Conservation (phyloP, 2,888 invertebrate genomes). For the Platyscelio sp. region DNA sequence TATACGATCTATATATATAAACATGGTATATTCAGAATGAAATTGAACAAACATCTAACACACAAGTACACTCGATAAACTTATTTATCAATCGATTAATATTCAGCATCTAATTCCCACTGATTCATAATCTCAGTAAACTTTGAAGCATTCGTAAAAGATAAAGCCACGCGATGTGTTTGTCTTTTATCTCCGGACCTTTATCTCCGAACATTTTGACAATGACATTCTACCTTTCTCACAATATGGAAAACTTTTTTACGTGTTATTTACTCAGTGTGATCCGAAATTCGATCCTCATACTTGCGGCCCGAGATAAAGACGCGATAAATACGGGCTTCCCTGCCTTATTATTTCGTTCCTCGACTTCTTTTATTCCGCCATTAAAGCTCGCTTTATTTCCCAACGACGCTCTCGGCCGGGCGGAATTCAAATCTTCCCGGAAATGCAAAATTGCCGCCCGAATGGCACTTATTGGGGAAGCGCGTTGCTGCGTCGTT, state of each 20-base stretch:
- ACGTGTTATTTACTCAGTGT: not conserved
- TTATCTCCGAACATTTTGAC: conserved; percentile 28
- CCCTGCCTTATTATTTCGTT: too few species aligned
- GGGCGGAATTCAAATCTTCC: conserved; percentile 42
- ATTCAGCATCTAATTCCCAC: conserved; percentile 15
- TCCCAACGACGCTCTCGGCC: not conserved
- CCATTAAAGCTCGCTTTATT: not conserved
- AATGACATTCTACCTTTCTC: conserved; percentile 21
- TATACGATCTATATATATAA: too few species aligned
- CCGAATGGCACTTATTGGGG: conserved; percentile 27
- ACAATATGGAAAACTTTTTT: conserved; percentile 45
- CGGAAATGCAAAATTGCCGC: conserved; percentile 45
- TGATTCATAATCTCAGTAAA: conserved; percentile 29
- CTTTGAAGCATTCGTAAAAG: conserved; percentile 16
- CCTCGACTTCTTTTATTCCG: too few species aligned
- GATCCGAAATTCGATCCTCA: too few species aligned
- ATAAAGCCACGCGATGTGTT: conserved; percentile 18
- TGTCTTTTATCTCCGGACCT: conserved; percentile 27
- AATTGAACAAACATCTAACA: too few species aligned
- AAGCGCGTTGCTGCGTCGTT: not conserved
- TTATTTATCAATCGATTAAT: not conserved
- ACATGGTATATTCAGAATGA: too few species aligned
- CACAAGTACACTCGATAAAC: not conserved
- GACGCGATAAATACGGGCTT: too few species aligned
- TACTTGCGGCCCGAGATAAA: too few species aligned